Base-by-base conservation (phyloP, 2,113 vertebrate species). In the Boleophthalmus pectinirostris region DNA sequence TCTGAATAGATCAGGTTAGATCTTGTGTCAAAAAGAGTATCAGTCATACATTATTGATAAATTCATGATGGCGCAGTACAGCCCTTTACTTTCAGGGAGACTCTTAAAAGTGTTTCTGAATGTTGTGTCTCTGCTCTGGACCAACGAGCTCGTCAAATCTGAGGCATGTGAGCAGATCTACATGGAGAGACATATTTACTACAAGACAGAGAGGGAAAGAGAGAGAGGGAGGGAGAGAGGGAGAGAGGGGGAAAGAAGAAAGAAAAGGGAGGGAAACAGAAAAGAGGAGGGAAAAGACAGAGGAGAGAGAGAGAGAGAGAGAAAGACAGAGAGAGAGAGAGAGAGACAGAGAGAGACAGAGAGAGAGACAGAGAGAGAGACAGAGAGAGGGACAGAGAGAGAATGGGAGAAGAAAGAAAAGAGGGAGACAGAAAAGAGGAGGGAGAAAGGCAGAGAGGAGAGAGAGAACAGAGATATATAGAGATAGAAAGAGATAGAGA, bases 141-240 rank as follows among this genome's bases (percentile, higher is more conserved):
- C 29, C 69, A 82, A 69, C 64, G 75, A 84, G 64, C 86, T 65
- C 66, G 79, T 87, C 86, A 85, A 64, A 79, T 77, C 38, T 83
- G 82, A 87, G 85, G 68, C 75, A 68, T 81, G 74, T 70, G 70
- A 87, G 79, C 70, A 83, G 76, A 75, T 66, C 65, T 20, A 73
- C 68, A 75, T 69, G 73, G 66, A 72, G 66, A 72, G 71, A 84
- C 8, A 68, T 61, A 53, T 69, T 67, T 68, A 75, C 38, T n/a
- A 43, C 7, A 66, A 12, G 60, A 70, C 25, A 78, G 68, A 12
- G 60, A 78, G 75, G 33, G 46, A 61, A 43, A 63, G 51, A 75
- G 35, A 66, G 13, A 76, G 68, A 10, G 60, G 65, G 73, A 64
- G 13, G 76, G 68, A 14, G 60, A 69, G 25, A 76, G 75, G 33